Percentiles rank a stretch among this genome's conserved stretches.
These are phyloP conservation scores for Chaitophorus viminalis DNA, from an alignment of 2,888 invertebrate genomes.

Conservation along the genomic window DNA sequence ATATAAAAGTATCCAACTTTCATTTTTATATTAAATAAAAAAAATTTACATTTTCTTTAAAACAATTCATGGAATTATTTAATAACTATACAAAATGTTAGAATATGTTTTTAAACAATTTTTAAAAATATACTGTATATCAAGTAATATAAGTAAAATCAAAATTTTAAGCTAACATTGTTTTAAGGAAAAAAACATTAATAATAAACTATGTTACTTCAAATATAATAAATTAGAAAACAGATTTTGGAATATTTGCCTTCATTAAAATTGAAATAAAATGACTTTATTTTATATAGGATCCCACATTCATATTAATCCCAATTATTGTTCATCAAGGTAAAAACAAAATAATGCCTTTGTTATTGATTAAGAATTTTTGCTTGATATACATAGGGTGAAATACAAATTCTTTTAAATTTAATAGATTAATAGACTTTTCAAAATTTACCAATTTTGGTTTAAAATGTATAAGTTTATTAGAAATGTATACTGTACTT, in stretches of 20 bases:
- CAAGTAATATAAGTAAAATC: background rate
- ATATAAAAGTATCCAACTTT: constrained; percentile 3
- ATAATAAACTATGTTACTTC: background rate
- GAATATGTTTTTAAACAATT: background rate
- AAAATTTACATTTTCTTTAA: background rate
- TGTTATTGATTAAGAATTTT: background rate
- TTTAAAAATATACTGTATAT: background rate
- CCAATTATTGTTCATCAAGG: constrained; percentile 10
- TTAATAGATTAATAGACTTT: constrained; percentile 20
- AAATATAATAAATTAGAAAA: background rate
- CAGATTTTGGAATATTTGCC: background rate
- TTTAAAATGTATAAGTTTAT: constrained; percentile 33
- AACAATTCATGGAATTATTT: background rate
- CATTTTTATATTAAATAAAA: background rate
- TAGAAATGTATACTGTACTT: constrained; percentile 51
- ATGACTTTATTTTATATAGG: background rate
- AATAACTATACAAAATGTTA: background rate
- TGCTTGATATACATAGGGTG: background rate
- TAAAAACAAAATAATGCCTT: background rate
- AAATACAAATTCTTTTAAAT: background rate
- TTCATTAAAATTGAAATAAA: background rate
- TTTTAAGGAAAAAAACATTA: too few species aligned
- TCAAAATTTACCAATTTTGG: background rate
- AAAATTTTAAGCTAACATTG: too few species aligned
- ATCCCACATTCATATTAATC: constrained; percentile 36